Percentiles rank a stretch among this genome's conserved stretches.
Evolutionary conservation across 2,888 invertebrate species (phyloP).

Genomic region (Phytoseiulus persimilis): DNA sequence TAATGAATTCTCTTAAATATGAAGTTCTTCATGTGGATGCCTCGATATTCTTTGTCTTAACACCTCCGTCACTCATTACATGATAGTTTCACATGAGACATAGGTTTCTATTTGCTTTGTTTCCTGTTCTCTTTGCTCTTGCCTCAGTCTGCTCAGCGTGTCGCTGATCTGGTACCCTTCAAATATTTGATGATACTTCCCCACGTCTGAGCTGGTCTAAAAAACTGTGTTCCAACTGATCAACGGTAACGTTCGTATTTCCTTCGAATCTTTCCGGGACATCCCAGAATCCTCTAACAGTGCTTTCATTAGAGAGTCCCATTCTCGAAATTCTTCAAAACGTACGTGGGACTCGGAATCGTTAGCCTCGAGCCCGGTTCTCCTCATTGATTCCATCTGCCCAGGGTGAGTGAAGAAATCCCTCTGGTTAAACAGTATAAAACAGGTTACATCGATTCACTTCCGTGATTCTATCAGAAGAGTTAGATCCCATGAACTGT

Average conservation of each 20-base stretch:
- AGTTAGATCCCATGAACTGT: background rate
- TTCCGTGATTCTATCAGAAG: background rate
- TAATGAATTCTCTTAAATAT: background rate
- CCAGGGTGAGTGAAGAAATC: background rate
- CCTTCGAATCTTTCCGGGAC: background rate
- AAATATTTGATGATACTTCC: background rate
- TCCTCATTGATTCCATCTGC: background rate
- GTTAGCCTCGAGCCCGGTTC: background rate
- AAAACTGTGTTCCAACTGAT: constrained; percentile 5
- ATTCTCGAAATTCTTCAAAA: too few species aligned
- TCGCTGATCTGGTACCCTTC: background rate
- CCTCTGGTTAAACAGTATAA: background rate
- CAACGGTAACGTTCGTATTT: background rate
- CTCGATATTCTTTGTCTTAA: background rate
- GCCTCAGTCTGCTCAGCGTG: background rate
- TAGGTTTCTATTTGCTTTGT: background rate
- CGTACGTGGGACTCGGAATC: too few species aligned
- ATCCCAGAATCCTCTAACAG: background rate
- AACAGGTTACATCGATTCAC: background rate
- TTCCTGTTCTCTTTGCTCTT: background rate
- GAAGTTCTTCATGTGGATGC: background rate
- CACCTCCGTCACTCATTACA: background rate
- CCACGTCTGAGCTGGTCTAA: background rate
- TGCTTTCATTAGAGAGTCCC: too few species aligned
- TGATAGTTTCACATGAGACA: background rate